These are phyloP conservation scores for Neuroscelio doddi DNA, from an alignment of 2,888 invertebrate species.

Conservation along the genomic window DNA sequence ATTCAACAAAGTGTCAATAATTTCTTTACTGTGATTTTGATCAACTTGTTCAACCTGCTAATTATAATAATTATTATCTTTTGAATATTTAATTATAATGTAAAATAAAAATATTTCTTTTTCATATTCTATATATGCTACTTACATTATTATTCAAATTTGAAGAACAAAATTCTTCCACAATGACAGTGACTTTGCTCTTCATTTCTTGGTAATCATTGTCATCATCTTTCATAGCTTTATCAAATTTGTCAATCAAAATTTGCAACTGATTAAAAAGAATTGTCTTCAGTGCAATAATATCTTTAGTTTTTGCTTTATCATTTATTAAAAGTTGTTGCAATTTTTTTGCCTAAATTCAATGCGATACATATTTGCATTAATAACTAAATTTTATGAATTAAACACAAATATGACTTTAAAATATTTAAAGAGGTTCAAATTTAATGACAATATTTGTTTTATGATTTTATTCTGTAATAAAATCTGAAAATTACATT, in stretches of 20 bases:
- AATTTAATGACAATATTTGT: no score
- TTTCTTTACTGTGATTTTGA: constrained; percentile 2
- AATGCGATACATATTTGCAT: not conserved
- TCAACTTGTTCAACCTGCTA: constrained; percentile 17
- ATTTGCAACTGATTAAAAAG: constrained; percentile 55
- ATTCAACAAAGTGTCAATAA: not conserved
- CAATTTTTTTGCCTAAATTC: constrained; percentile 57
- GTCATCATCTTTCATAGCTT: constrained; percentile 53
- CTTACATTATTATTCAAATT: constrained; percentile 55
- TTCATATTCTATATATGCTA: no score
- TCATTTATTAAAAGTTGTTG: constrained; percentile 42
- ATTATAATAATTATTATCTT: not conserved
- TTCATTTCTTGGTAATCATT: constrained; percentile 60
- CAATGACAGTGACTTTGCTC: constrained; percentile 51
- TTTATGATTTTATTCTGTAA: no score
- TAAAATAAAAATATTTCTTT: no score
- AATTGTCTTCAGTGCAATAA: constrained; percentile 48
- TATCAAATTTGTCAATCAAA: constrained; percentile 60
- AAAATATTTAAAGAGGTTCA: not conserved
- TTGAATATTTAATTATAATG: constrained; percentile 12
- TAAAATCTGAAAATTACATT: no score
- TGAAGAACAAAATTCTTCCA: constrained; percentile 58
- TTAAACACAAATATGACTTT: not conserved
- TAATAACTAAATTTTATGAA: not conserved
- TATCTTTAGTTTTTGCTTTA: constrained; percentile 31